Percentiles rank a stretch among this genome's conserved stretches.
Evolutionary conservation across 2,113 vertebrate species (phyloP).

Genomic region (Colistium nudipinnis): DNA sequence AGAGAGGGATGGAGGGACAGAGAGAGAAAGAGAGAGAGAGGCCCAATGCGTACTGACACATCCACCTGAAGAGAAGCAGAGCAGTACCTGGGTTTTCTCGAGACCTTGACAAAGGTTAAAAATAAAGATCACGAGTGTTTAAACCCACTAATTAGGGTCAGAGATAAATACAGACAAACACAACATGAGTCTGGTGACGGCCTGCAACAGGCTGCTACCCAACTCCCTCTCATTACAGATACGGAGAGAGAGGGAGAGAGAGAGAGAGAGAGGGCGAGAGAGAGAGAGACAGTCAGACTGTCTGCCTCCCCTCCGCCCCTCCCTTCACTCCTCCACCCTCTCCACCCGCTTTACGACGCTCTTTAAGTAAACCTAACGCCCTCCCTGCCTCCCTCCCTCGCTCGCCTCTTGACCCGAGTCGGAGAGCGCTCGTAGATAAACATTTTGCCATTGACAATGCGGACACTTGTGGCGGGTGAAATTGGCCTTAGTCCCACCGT

Average conservation of each 20-base stretch:
- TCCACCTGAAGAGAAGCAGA: not conserved
- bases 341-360: constrained; percentile 52
- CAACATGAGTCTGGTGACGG: constrained; percentile 47
- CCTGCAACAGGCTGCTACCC: constrained; percentile 55
- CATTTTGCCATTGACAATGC: not conserved
- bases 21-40: not conserved
- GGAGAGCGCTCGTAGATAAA: constrained; percentile 24
- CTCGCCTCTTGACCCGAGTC: constrained; percentile 22
- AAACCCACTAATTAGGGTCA: constrained; percentile 54
- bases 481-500: constrained; percentile 24
- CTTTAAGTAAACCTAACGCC: constrained; percentile 51
- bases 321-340: constrained; percentile 48
- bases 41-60: constrained; percentile 20
- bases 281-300: constrained; percentile 68
- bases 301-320: constrained; percentile 65
- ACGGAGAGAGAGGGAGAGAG: constrained; percentile 49
- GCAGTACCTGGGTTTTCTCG: constrained; percentile 22
- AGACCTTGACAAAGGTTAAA: constrained; percentile 16
- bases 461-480: constrained; percentile 1
- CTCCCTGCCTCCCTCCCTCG: no score
- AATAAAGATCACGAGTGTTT: constrained; percentile 40
- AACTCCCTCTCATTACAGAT: constrained; percentile 77
- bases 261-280: constrained; percentile 67
- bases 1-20: no score
- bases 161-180: constrained; percentile 29